Percentiles rank a stretch among this genome's conserved stretches.
phyloP scores from a whole-genome alignment of 2,797 vertebrate species.

The Bufotes viridis region DNA sequence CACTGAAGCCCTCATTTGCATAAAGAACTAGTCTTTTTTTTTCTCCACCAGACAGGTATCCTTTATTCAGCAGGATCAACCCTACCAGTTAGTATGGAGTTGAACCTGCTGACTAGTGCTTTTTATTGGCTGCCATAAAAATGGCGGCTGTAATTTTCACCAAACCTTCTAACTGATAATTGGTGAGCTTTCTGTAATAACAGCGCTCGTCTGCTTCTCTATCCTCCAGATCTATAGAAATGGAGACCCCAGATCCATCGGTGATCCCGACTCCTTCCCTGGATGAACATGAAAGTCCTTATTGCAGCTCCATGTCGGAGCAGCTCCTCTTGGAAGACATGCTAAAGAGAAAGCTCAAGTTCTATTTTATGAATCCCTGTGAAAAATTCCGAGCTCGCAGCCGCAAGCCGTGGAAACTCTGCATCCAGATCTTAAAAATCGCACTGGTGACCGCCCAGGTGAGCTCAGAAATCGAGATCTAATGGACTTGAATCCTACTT shows the following conservation, averaged over 20 bases:
- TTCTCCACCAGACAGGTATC: too few relatives aligned
- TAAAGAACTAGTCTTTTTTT: too few relatives aligned
- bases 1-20: too few relatives aligned
- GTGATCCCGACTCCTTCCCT: conserved; percentile 65
- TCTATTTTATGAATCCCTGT: conserved; percentile 97
- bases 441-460: conserved; percentile 91
- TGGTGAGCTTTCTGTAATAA: neutral
- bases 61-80: too few relatives aligned
- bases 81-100: too few relatives aligned
- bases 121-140: too few relatives aligned
- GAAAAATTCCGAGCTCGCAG: conserved; percentile 91
- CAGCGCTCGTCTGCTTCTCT: neutral
- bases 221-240: conserved; percentile 65
- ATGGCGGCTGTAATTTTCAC: too few relatives aligned
- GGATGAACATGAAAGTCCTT: conserved; percentile 63
- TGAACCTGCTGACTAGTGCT: too few relatives aligned
- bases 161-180: too few relatives aligned
- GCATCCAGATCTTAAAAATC: conserved; percentile 92
- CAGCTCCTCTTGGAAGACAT: conserved; percentile 79
- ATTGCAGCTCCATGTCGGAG: conserved; percentile 64
- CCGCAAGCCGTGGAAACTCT: conserved; percentile 94
- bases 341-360: conserved; percentile 90
- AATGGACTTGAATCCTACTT: neutral
- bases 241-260: conserved; percentile 71
- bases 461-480: conserved; percentile 22